Conservation (phyloP, 1,140 invertebrate species). For the Anthonomus grandis region DNA sequence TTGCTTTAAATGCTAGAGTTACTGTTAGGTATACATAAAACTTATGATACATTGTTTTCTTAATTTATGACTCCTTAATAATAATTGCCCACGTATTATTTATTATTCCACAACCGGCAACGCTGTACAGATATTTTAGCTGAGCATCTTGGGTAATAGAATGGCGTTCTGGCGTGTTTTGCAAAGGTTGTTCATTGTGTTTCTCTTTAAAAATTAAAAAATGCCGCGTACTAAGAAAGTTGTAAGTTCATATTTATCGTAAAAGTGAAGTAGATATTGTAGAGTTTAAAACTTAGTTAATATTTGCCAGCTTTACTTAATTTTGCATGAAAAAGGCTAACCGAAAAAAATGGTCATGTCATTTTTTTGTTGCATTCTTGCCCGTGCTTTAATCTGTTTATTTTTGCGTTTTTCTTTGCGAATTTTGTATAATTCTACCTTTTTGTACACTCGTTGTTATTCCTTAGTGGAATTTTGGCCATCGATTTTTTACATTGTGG, state of each 20-base stretch:
- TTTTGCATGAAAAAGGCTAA: slow-evolving; percentile 33
- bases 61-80: not conserved
- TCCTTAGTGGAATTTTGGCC: not conserved
- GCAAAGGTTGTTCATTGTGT: slow-evolving; percentile 20
- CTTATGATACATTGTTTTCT: not conserved
- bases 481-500: slow-evolving; percentile 33
- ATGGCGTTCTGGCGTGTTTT: slow-evolving; percentile 36
- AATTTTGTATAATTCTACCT: slow-evolving; percentile 29
- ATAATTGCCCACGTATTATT: not conserved
- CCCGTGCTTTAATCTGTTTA: slow-evolving; percentile 35
- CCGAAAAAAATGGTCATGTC: slow-evolving; percentile 44
- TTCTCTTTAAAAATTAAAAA: slow-evolving; percentile 30
- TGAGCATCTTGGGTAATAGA: slow-evolving; percentile 26
- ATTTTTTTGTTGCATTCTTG: slow-evolving; percentile 40
- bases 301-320: slow-evolving; percentile 22
- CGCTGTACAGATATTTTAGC: slow-evolving; percentile 1
- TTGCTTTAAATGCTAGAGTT: not conserved
- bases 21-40: not conserved
- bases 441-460: slow-evolving; percentile 14
- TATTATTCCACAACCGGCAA: not conserved
- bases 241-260: slow-evolving; percentile 32
- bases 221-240: slow-evolving; percentile 41
- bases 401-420: slow-evolving; percentile 34
- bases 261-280: slow-evolving; percentile 22
- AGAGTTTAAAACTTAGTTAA: slow-evolving; percentile 14